Conservation (phyloP, 2,797 vertebrate species). For the Channallabes apus region DNA sequence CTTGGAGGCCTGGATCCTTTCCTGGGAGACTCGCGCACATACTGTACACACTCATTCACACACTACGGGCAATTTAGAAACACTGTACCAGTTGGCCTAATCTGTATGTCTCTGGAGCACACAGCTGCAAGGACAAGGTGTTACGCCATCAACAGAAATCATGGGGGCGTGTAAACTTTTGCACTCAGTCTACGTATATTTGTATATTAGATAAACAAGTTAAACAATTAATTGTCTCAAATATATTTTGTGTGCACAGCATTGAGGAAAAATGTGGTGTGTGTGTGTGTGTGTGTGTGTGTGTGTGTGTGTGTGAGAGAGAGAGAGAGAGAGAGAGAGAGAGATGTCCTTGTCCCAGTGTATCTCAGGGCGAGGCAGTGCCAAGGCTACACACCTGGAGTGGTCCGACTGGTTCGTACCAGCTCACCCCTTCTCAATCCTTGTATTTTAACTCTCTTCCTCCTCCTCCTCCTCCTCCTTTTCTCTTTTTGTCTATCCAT, state of each 20-base stretch:
- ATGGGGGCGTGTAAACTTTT: background rate
- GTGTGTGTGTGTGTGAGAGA: background rate
- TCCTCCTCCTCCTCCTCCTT: background rate
- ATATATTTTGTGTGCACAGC: background rate
- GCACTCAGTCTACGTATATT: background rate
- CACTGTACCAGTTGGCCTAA: too few species aligned
- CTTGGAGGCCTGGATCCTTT: too few species aligned
- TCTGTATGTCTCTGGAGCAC: too few species aligned
- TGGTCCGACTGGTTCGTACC: constrained; percentile 70
- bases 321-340: too few species aligned
- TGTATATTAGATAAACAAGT: background rate
- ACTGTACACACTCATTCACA: too few species aligned
- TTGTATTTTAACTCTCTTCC: background rate
- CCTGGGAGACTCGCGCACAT: too few species aligned
- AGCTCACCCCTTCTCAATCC: constrained; percentile 53
- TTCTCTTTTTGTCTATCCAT: constrained; percentile 18
- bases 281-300: constrained; percentile 17
- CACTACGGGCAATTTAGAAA: too few species aligned
- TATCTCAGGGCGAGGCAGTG: constrained; percentile 59
- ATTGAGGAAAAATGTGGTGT: background rate
- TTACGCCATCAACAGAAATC: background rate
- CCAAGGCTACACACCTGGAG: constrained; percentile 62
- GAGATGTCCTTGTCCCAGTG: constrained; percentile 34
- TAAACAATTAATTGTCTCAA: background rate
- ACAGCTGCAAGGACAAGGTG: too few species aligned